Evolutionary conservation across 2,797 vertebrate genomes (phyloP).

Genomic region (Chrysocyon brachyurus): DNA sequence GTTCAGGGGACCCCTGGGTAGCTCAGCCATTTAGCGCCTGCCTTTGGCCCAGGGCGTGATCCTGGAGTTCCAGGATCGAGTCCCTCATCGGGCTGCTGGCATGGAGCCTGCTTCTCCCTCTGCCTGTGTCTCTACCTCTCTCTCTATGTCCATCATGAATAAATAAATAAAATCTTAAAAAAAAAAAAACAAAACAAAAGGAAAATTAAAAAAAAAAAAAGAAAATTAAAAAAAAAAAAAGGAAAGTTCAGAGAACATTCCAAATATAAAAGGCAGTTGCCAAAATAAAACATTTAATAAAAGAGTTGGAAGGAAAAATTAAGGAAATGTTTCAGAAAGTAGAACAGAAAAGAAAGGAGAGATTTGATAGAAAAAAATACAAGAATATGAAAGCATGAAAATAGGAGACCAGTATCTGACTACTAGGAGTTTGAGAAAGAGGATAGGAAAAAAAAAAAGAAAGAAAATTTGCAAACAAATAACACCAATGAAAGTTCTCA

Average conservation of each 20-base stretch:
- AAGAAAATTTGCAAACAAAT: background rate
- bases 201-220: no score
- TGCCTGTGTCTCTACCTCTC: no score
- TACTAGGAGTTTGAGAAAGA: background rate
- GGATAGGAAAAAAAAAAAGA: background rate
- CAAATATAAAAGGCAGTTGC: background rate
- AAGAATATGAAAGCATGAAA: background rate
- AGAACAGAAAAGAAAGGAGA: slow-evolving; percentile 1
- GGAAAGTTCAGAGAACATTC: background rate
- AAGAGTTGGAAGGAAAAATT: slow-evolving; percentile 38
- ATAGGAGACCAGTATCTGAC: background rate
- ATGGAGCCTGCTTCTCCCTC: no score
- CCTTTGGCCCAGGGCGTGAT: no score
- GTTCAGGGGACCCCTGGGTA: background rate
- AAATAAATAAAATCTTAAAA: no score
- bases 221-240: background rate
- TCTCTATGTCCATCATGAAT: no score
- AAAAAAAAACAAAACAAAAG: no score
- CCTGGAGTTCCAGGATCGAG: no score
- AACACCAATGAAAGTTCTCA: background rate
- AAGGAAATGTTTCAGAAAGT: slow-evolving; percentile 1
- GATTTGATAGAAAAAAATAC: background rate
- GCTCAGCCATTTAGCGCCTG: no score
- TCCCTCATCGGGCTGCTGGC: no score
- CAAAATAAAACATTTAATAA: slow-evolving; percentile 6